Percentiles rank a stretch among this genome's conserved stretches.
These are phyloP conservation scores for Bryconaethiops microstoma DNA, from an alignment of 2,797 vertebrate species.

Conservation along the genomic window DNA sequence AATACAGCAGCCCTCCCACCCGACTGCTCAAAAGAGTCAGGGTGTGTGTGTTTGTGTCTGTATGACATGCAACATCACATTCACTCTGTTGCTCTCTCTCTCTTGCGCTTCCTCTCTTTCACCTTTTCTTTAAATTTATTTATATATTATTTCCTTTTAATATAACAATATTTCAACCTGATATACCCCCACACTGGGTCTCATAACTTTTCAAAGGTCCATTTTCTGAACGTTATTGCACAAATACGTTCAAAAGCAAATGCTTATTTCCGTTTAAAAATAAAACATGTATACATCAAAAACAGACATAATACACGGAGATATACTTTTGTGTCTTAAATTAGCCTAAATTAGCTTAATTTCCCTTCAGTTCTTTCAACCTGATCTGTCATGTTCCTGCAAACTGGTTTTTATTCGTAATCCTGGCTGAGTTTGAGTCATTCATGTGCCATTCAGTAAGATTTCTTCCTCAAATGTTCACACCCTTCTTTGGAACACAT, in stretches of 20 bases:
- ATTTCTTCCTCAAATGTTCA: too few species aligned
- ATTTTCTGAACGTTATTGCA: neutral
- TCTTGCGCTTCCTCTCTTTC: neutral
- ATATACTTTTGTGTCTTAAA: neutral
- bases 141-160: neutral
- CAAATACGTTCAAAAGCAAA: neutral
- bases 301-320: too few species aligned
- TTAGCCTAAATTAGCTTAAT: neutral
- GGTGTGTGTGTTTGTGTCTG: neutral
- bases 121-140: neutral
- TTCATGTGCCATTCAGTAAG: neutral
- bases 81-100: neutral
- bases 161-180: neutral
- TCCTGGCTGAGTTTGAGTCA: neutral
- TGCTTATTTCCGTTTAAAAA: neutral
- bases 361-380: neutral
- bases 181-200: too few species aligned
- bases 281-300: too few species aligned
- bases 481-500: too few species aligned
- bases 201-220: neutral
- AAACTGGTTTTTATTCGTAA: neutral
- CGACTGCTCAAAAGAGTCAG: neutral
- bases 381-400: neutral
- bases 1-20: neutral
- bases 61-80: neutral